Base-by-base conservation (phyloP, 2,113 vertebrate species). In the Nerophis ophidion region DNA sequence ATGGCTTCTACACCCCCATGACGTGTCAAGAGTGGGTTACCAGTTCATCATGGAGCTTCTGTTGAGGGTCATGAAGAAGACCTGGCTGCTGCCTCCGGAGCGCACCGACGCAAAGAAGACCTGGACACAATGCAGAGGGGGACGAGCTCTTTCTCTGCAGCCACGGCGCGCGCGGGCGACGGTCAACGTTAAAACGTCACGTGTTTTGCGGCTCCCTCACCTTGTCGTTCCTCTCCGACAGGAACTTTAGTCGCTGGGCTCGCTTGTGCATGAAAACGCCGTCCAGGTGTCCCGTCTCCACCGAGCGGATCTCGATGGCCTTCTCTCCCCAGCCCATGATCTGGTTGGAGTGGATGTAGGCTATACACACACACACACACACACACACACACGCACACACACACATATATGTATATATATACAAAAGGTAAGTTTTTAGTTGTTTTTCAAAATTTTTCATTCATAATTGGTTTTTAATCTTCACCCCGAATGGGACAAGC, bases 241-340 rank as follows among this genome's bases (percentile, higher is more conserved):
- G 93, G 90, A 99, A 99, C 91, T 99, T 99, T 87, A 99, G 92
- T 87, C 97, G 91, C 91, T 99, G 97, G 89, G 96, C 97, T 93
- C 97, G 90, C 89, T 98, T 99, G 93, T 99, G 97, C 97, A 99
- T 99, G 94, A 99, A 99, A 89, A 99, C 97, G 84, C 97, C 97
- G 79, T 99, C 97, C 89, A 99, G 92, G 91, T 99, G 97, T 88
- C 97, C 97, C 75, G 97, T 99, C 87, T 99, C 97, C 93, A 99
- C 97, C 74, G 97, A 98, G 68, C 97, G 95, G 89, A 99, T 99
- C 88, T 99, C 97, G 83, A 99, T 99, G 85, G 97, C 97, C 93
- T 99, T 99, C 92, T 99, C 97, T 88, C 97, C 97, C 97, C 97
- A 99, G 87, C 97, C 97, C 97, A 99, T 99, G 89, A 99, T 98